phyloP scores from a whole-genome alignment of 2,888 invertebrate genomes.

The Coelinius sp. region DNA sequence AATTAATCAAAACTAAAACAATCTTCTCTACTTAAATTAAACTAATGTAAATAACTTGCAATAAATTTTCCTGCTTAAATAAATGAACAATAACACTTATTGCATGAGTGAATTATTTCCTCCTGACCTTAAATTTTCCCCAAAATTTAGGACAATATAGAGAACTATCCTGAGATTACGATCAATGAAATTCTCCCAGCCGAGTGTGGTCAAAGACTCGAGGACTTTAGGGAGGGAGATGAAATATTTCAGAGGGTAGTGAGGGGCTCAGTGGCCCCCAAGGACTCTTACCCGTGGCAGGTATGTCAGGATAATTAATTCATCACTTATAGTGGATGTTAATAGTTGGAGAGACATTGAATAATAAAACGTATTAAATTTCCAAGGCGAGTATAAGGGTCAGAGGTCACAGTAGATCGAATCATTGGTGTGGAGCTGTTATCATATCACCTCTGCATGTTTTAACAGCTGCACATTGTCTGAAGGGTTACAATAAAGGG shows the following conservation, averaged over 20 bases:
- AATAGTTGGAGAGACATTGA: neutral
- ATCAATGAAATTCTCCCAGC: conserved; percentile 64
- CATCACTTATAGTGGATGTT: neutral
- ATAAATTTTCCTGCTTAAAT: conserved; percentile 19
- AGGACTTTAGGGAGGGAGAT: conserved; percentile 69
- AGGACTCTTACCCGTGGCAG: conserved; percentile 84
- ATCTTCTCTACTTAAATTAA: neutral
- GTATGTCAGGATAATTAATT: conserved; percentile 64
- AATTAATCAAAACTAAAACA: too few species aligned
- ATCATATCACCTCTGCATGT: conserved; percentile 77
- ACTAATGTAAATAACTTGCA: conserved; percentile 7
- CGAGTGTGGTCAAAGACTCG: conserved; percentile 73
- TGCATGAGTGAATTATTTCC: conserved; percentile 45
- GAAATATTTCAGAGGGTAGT: conserved; percentile 75
- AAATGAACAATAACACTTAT: neutral
- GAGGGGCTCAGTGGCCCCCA: conserved; percentile 75
- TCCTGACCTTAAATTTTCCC: conserved; percentile 49
- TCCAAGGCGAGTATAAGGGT: conserved; percentile 77
- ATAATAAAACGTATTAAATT: conserved; percentile 23
- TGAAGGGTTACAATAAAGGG: conserved; percentile 78
- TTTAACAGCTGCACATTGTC: conserved; percentile 82
- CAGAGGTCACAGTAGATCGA: conserved; percentile 74
- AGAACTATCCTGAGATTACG: conserved; percentile 41
- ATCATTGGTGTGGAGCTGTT: conserved; percentile 84
- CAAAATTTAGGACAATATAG: conserved; percentile 15